phyloP scores from a whole-genome alignment of 2,888 invertebrate genomes.

The Chrysolina americana region DNA sequence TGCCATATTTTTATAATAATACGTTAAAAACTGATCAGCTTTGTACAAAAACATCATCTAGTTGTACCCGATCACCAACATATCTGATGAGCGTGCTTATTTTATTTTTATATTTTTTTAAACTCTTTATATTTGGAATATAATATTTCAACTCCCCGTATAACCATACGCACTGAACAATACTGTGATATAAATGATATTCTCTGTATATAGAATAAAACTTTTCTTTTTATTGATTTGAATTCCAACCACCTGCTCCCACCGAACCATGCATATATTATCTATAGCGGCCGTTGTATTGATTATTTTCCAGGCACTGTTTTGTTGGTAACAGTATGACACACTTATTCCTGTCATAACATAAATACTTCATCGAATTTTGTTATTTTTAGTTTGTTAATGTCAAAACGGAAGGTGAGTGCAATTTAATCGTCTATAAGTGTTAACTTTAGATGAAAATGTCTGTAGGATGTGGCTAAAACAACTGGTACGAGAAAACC shows the following conservation, averaged over 20 bases:
- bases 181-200: conserved; percentile 29
- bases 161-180: conserved; percentile 32
- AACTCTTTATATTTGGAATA: not conserved
- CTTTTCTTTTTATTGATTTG: conserved; percentile 19
- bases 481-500: conserved; percentile 32
- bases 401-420: conserved; percentile 59
- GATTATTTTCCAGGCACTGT: conserved; percentile 56
- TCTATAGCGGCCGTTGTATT: conserved; percentile 49
- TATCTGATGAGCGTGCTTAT: conserved; percentile 1
- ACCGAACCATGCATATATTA: conserved; percentile 19
- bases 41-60: conserved; percentile 47
- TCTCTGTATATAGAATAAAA: conserved; percentile 25
- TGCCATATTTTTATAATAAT: conserved; percentile 59
- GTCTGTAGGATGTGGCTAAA: conserved; percentile 50
- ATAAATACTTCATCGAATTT: conserved; percentile 34
- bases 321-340: conserved; percentile 57
- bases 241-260: conserved; percentile 21
- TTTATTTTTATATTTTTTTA: conserved; percentile 24
- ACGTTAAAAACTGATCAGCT: conserved; percentile 48
- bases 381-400: conserved; percentile 44
- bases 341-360: conserved; percentile 54
- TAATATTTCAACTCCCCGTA: conserved; percentile 30
- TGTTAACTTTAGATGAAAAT: not conserved
- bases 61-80: conserved; percentile 3
- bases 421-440: not conserved